phyloP scores from a whole-genome alignment of 2,113 vertebrate species.

The Microtus oregoni region DNA sequence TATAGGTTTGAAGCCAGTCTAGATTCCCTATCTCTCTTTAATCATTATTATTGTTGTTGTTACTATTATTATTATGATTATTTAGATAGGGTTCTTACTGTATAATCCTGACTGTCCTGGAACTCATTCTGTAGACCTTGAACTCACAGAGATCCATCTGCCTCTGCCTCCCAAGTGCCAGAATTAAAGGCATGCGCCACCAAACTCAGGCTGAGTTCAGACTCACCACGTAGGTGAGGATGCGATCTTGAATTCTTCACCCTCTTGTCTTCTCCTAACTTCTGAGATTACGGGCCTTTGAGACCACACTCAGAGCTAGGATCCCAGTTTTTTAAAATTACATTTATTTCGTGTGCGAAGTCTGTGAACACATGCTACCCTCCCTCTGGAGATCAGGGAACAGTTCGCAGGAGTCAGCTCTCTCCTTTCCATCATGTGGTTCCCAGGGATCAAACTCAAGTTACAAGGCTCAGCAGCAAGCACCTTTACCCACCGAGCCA shows the following conservation, averaged over 20 bases:
- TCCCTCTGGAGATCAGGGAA: not conserved
- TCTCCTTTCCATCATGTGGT: too few relatives aligned
- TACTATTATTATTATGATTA: not conserved
- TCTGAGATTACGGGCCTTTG: not conserved
- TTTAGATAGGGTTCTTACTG: not conserved
- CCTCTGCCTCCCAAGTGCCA: not conserved
- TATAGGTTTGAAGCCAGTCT: not conserved
- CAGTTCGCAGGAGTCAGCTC: not conserved
- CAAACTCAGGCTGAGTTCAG: not conserved
- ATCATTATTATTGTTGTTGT: not conserved
- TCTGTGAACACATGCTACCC: not conserved
- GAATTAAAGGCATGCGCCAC: not conserved
- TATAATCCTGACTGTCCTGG: not conserved
- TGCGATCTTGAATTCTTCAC: not conserved
- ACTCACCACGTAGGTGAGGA: not conserved
- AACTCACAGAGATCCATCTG: not conserved
- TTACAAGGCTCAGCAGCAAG: fast-evolving
- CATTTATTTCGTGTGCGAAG: not conserved
- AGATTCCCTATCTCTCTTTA: not conserved
- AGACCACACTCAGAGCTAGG: not conserved
- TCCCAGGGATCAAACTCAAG: not conserved
- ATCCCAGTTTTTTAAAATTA: not conserved
- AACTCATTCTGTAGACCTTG: not conserved
- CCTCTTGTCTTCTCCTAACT: not conserved
- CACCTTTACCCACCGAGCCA: not conserved